Percentiles rank a stretch among this genome's conserved stretches.
phyloP scores from a whole-genome alignment of 2,797 vertebrate genomes.

The Coilia nasus region DNA sequence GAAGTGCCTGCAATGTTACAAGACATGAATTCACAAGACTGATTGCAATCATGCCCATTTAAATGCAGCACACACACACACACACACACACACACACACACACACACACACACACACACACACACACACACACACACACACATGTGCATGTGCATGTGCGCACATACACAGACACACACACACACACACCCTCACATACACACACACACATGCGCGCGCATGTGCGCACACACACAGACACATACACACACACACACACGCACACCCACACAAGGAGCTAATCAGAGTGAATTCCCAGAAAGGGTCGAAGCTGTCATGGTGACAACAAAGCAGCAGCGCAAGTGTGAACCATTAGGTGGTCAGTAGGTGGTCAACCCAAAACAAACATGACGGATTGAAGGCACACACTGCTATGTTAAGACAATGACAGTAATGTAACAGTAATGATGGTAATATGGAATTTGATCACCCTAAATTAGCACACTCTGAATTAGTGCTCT shows the following conservation, averaged over 20 bases:
- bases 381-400: background rate
- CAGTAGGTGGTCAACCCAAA: background rate
- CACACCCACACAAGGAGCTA: background rate
- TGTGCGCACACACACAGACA: background rate
- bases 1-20: conserved; percentile 30
- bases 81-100: conserved; percentile 31
- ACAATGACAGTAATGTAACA: background rate
- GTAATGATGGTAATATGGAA: background rate
- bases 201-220: background rate
- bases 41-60: conserved; percentile 52
- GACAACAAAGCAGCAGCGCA: background rate
- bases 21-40: conserved; percentile 37
- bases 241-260: background rate
- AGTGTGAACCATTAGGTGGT: background rate
- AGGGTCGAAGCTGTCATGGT: conserved; percentile 13
- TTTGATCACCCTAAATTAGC: background rate
- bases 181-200: background rate
- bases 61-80: conserved; percentile 28
- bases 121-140: background rate
- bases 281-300: background rate
- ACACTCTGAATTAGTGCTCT: background rate
- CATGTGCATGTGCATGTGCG: too few species aligned
- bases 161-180: background rate
- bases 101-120: conserved; percentile 7
- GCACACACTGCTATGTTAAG: background rate